Conservation (phyloP, 2,797 vertebrate genomes). For the Hippocampus kuda region DNA sequence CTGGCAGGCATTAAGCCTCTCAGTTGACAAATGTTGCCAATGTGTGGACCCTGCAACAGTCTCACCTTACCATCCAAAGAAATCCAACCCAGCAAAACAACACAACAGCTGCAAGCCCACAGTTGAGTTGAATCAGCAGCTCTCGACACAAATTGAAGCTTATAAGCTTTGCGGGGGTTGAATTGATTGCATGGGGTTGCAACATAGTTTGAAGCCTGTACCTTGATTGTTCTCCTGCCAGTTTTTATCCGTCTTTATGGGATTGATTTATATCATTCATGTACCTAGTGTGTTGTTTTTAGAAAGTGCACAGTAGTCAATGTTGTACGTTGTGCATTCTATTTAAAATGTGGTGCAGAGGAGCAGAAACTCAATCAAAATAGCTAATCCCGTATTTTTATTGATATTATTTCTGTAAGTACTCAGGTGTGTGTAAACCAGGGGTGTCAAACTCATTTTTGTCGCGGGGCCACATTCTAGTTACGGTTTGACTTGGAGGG, state of each 20-base stretch:
- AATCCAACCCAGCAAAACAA: slow-evolving; percentile 16
- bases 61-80: slow-evolving; percentile 2
- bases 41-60: slow-evolving; percentile 16
- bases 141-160: slow-evolving; percentile 33
- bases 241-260: slow-evolving; percentile 9
- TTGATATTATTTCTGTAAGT: not conserved
- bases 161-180: slow-evolving; percentile 27
- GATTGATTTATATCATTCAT: not conserved
- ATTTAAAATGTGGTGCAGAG: not conserved
- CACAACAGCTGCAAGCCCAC: slow-evolving; percentile 19
- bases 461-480: too few relatives aligned
- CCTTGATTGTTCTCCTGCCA: slow-evolving; percentile 14
- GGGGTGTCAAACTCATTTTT: too few relatives aligned
- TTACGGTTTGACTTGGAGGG: too few relatives aligned
- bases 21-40: slow-evolving; percentile 13
- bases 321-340: not conserved
- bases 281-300: not conserved
- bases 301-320: not conserved
- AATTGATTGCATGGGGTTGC: slow-evolving; percentile 34
- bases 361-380: not conserved
- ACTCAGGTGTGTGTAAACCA: not conserved
- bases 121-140: slow-evolving; percentile 40
- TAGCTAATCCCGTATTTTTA: not conserved
- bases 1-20: slow-evolving; percentile 11
- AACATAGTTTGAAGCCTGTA: slow-evolving; percentile 7